Conservation (phyloP, 2,888 invertebrate genomes). For the Sepiola atlantica region DNA sequence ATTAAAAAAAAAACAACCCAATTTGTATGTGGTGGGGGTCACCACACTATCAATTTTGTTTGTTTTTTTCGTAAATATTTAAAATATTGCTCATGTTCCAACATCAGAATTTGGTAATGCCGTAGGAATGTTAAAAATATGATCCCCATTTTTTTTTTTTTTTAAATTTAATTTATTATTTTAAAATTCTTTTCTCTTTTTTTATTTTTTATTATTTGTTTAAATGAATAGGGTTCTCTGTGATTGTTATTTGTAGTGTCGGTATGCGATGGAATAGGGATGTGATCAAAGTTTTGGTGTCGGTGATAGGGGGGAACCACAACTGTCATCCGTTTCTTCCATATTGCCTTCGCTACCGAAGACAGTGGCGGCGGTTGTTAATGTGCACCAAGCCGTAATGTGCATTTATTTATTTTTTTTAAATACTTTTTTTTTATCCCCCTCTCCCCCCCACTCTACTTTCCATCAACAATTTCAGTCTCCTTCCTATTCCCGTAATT, state of each 20-base stretch:
- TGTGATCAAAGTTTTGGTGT: neutral
- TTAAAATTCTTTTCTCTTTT: neutral
- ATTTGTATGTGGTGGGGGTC: too few species aligned
- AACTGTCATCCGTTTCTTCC: neutral
- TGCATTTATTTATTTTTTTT: too few species aligned
- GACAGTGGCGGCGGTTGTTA: neutral
- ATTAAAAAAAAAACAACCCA: neutral
- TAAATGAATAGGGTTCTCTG: neutral
- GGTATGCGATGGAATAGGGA: neutral
- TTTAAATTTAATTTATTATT: neutral
- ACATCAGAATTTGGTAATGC: constrained; percentile 12
- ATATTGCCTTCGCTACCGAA: neutral
- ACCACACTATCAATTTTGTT: too few species aligned
- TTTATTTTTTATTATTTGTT: neutral
- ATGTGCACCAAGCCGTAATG: neutral
- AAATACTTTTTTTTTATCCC: neutral
- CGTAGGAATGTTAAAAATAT: neutral
- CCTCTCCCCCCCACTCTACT: neutral
- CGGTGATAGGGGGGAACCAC: neutral
- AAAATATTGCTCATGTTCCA: neutral
- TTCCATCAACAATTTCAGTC: neutral
- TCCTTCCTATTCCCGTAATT: constrained; percentile 18
- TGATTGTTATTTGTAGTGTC: constrained; percentile 16
- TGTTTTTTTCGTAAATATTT: neutral
- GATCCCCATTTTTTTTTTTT: neutral